Evolutionary conservation across 2,797 vertebrate genomes (phyloP).

Genomic region (Mus spretus): DNA sequence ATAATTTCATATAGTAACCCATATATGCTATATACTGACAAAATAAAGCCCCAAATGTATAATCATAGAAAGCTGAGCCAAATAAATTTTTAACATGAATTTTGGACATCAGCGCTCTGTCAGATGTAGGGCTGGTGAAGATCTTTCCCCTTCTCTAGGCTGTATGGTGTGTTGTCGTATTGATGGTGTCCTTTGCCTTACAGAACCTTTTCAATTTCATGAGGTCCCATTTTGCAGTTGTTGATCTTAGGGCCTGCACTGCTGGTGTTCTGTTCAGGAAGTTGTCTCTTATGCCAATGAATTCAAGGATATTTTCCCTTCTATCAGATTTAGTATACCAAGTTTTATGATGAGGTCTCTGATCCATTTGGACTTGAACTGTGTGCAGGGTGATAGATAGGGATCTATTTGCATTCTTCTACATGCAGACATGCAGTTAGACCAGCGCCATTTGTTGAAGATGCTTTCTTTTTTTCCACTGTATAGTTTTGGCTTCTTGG

Average conservation of each 20-base stretch:
- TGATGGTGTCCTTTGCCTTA: not conserved
- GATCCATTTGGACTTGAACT: not conserved
- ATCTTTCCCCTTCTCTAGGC: not conserved
- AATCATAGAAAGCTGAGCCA: slow-evolving; percentile 1
- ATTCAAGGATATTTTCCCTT: not conserved
- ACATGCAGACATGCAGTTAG: not conserved
- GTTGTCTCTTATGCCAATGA: not conserved
- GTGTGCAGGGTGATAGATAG: not conserved
- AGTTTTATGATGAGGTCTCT: not conserved
- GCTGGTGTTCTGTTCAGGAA: not conserved
- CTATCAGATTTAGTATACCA: not conserved
- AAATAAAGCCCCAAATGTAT: not conserved
- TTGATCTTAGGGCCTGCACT: not conserved
- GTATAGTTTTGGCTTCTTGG: not conserved
- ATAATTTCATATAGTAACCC: not conserved
- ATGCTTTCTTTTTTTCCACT: not conserved
- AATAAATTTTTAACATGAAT: not conserved
- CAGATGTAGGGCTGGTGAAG: not conserved
- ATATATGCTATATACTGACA: not conserved
- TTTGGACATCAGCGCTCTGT: not conserved
- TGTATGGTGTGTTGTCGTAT: not conserved
- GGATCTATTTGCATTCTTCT: not conserved
- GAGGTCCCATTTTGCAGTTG: not conserved
- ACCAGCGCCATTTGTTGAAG: not conserved
- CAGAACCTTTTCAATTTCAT: not conserved